Evolutionary conservation across 2,888 invertebrate species (phyloP).

Genomic region (Diadromus collaris): DNA sequence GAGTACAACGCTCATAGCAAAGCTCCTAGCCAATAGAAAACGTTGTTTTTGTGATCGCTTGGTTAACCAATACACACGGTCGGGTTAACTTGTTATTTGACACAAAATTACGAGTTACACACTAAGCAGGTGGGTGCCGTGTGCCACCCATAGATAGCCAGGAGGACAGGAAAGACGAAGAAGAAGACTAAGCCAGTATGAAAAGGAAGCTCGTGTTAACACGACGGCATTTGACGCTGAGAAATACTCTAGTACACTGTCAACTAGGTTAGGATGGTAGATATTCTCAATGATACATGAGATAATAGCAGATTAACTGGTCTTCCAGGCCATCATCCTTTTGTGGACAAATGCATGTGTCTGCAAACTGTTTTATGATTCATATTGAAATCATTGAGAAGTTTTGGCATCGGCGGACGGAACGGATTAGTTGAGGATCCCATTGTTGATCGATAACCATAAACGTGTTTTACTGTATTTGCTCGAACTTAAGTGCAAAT

Average conservation of each 20-base stretch:
- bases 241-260: not conserved
- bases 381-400: conserved; percentile 24
- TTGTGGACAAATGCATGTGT: conserved; percentile 8
- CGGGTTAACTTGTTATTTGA: not conserved
- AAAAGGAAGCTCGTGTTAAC: not conserved
- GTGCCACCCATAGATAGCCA: too few species aligned
- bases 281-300: not conserved
- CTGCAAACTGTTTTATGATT: conserved; percentile 15
- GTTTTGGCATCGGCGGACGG: not conserved
- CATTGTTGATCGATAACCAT: not conserved
- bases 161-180: too few species aligned
- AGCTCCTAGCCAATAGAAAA: not conserved
- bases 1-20: not conserved
- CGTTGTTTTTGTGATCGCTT: not conserved
- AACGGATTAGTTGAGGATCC: not conserved
- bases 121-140: too few species aligned
- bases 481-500: not conserved
- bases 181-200: not conserved
- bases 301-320: not conserved
- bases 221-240: not conserved
- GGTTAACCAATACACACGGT: not conserved
- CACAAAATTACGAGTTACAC: too few species aligned
- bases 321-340: not conserved
- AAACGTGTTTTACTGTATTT: not conserved
- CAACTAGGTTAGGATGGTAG: not conserved